Conservation (phyloP, 2,797 vertebrate genomes). For the Halcyon chelicuti region DNA sequence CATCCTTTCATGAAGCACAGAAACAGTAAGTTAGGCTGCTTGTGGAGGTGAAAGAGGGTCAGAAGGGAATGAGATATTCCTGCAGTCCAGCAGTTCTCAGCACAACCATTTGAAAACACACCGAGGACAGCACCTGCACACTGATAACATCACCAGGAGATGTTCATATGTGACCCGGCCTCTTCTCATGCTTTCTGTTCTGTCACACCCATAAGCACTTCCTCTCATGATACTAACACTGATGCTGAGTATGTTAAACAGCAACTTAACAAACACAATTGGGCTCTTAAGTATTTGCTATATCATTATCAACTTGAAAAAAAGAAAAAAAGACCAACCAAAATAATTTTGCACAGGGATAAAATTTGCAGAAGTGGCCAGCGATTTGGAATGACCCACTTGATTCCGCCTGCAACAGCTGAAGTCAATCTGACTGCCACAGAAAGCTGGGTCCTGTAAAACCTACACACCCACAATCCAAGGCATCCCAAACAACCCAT, state of each 20-base stretch:
- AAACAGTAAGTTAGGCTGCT: background rate
- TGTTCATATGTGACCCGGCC: background rate
- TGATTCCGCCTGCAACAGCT: background rate
- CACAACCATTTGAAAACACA: background rate
- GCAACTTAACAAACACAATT: background rate
- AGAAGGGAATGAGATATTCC: background rate
- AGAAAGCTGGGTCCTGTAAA: background rate
- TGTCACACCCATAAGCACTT: background rate
- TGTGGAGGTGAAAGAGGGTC: background rate
- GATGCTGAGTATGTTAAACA: background rate
- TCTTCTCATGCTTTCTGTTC: background rate
- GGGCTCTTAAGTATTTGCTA: background rate
- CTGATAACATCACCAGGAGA: background rate
- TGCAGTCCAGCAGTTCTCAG: background rate
- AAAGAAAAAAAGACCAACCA: background rate
- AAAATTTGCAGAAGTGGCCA: background rate
- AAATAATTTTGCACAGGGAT: background rate
- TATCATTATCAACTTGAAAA: background rate
- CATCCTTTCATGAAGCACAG: background rate
- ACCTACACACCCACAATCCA: background rate
- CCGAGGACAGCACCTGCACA: background rate
- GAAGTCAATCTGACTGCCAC: background rate
- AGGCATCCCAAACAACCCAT: background rate
- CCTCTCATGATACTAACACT: background rate
- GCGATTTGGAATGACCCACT: background rate